Percentiles rank a stretch among this genome's conserved stretches.
Conservation (phyloP, 2,888 invertebrate species). For the Clunio marinus region DNA sequence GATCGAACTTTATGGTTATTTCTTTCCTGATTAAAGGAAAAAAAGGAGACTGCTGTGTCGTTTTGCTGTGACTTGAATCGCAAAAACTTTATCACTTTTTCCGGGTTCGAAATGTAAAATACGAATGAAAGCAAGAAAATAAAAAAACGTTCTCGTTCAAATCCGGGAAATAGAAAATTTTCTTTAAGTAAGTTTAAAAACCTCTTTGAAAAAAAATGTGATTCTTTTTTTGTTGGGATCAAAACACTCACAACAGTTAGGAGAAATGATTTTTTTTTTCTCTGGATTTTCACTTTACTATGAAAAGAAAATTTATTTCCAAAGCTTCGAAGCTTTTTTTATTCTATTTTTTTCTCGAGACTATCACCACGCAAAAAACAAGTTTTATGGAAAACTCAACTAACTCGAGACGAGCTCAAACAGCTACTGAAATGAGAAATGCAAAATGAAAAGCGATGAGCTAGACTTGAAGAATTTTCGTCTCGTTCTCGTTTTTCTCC, state of each 20-base stretch:
- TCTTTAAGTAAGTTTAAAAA: no score
- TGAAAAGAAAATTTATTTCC: neutral
- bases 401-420: slow-evolving; percentile 27
- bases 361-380: neutral
- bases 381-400: slow-evolving; percentile 23
- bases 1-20: slow-evolving; percentile 20
- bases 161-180: no score
- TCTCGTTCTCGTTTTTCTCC: slow-evolving; percentile 34
- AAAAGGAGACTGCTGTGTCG: no score
- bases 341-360: neutral
- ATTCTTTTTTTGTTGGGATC: neutral
- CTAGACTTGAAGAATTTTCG: slow-evolving; percentile 15
- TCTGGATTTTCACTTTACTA: slow-evolving; percentile 8
- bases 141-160: no score
- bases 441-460: neutral
- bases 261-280: neutral
- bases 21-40: no score
- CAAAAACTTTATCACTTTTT: no score
- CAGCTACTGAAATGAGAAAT: slow-evolving; percentile 35
- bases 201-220: no score
- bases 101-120: no score
- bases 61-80: no score
- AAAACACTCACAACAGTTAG: neutral
- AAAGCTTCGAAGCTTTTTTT: slow-evolving; percentile 11
- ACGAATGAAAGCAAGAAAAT: no score